Evolutionary conservation across 2,113 vertebrate genomes (phyloP).

Genomic region (Ellobius talpinus): DNA sequence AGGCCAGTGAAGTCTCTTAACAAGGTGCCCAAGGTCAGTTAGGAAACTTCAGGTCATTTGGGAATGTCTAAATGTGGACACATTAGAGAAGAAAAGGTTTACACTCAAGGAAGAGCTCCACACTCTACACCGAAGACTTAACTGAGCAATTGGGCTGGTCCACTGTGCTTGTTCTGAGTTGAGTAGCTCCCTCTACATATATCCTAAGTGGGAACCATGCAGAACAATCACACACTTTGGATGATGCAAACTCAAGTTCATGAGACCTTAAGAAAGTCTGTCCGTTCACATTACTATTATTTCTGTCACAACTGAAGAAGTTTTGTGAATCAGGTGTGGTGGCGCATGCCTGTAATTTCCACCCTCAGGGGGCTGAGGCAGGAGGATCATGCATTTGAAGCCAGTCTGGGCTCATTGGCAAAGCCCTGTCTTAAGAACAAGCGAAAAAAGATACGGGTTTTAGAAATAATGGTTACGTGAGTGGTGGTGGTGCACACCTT

Average conservation of each 20-base stretch:
- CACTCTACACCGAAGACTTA: not conserved
- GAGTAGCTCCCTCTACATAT: not conserved
- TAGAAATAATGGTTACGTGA: no score
- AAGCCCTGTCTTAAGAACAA: no score
- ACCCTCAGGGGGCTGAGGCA: no score
- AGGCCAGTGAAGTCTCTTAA: not conserved
- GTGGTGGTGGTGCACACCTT: no score
- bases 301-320: no score
- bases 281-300: no score
- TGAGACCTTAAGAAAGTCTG: no score
- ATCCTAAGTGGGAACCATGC: not conserved
- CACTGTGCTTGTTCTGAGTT: not conserved
- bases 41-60: not conserved
- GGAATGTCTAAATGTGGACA: not conserved
- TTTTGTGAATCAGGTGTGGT: no score
- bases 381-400: no score
- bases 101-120: not conserved
- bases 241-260: not conserved
- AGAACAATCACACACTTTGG: not conserved
- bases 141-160: not conserved
- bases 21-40: not conserved
- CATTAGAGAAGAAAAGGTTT: not conserved
- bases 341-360: no score
- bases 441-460: no score
- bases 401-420: no score